Percentiles rank a stretch among this genome's conserved stretches.
phyloP scores from a whole-genome alignment of 2,888 invertebrate species.

The Agrenia bidenticulata region DNA sequence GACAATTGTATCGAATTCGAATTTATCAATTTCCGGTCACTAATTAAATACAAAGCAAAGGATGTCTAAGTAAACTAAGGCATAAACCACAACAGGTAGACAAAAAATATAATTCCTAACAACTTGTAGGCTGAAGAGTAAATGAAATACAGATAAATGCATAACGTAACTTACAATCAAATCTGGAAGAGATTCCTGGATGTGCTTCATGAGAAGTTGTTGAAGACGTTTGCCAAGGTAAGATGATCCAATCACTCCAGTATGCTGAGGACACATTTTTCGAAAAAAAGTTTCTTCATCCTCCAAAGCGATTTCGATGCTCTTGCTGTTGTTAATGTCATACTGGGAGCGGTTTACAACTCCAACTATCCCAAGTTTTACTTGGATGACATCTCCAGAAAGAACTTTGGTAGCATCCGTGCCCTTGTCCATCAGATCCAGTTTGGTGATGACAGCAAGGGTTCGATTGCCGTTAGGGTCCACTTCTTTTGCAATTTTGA shows the following conservation, averaged over 20 bases:
- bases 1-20: too few species aligned
- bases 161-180: slow-evolving; percentile 66
- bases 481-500: slow-evolving; percentile 92
- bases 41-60: too few species aligned
- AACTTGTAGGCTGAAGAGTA: too few species aligned
- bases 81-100: too few species aligned
- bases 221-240: slow-evolving; percentile 95
- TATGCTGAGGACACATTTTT: slow-evolving; percentile 93
- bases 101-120: too few species aligned
- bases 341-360: slow-evolving; percentile 98
- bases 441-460: slow-evolving; percentile 93
- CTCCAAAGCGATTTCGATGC: slow-evolving; percentile 75
- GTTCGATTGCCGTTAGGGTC: slow-evolving; percentile 92
- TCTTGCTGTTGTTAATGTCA: slow-evolving; percentile 63
- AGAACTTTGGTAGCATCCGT: slow-evolving; percentile 98
- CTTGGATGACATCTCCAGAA: slow-evolving; percentile 95
- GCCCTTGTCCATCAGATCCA: slow-evolving; percentile 98
- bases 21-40: too few species aligned
- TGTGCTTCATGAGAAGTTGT: slow-evolving; percentile 96
- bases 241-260: slow-evolving; percentile 91
- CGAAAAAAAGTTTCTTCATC: slow-evolving; percentile 93
- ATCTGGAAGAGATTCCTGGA: slow-evolving; percentile 95
- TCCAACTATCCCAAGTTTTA: slow-evolving; percentile 97
- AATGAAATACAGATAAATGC: too few species aligned
- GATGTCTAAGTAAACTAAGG: too few species aligned